Evolutionary conservation across 2,888 invertebrate genomes (phyloP).

Genomic region (Lampropteryx suffumata): DNA sequence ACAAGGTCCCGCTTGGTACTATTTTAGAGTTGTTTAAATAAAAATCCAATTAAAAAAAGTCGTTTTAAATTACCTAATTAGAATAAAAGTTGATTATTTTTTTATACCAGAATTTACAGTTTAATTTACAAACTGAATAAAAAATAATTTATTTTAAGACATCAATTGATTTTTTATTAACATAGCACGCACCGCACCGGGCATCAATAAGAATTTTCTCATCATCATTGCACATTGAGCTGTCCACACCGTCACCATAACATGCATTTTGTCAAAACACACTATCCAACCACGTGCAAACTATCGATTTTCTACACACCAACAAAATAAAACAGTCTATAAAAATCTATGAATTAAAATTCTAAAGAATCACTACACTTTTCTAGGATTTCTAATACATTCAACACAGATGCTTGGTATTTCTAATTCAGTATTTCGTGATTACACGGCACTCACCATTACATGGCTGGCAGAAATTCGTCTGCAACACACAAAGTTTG

Average conservation of each 20-base stretch:
- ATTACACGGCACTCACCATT: slow-evolving; percentile 65
- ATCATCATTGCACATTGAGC: slow-evolving; percentile 35
- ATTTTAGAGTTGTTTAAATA: too few relatives aligned
- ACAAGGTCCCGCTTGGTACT: too few relatives aligned
- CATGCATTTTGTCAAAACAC: slow-evolving; percentile 37
- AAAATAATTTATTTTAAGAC: too few relatives aligned
- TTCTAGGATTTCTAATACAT: slow-evolving; percentile 43
- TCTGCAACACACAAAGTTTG: slow-evolving; percentile 57
- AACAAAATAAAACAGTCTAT: slow-evolving; percentile 5
- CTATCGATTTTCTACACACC: slow-evolving; percentile 40
- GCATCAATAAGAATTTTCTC: too few relatives aligned
- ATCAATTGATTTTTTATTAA: too few relatives aligned
- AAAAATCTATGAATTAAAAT: slow-evolving; percentile 2
- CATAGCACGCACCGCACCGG: too few relatives aligned
- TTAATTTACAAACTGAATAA: too few relatives aligned
- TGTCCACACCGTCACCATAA: slow-evolving; percentile 40
- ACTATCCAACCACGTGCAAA: slow-evolving; percentile 36
- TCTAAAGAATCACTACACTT: slow-evolving; percentile 27
- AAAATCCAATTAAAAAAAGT: too few relatives aligned
- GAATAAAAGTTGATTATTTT: too few relatives aligned
- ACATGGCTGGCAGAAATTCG: slow-evolving; percentile 62
- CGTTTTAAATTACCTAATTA: too few relatives aligned
- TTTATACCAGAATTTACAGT: too few relatives aligned
- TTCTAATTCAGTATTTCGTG: slow-evolving; percentile 38
- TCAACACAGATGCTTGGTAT: slow-evolving; percentile 56